Base-by-base conservation (phyloP, 2,888 invertebrate species). In the Aricia artaxerxes region DNA sequence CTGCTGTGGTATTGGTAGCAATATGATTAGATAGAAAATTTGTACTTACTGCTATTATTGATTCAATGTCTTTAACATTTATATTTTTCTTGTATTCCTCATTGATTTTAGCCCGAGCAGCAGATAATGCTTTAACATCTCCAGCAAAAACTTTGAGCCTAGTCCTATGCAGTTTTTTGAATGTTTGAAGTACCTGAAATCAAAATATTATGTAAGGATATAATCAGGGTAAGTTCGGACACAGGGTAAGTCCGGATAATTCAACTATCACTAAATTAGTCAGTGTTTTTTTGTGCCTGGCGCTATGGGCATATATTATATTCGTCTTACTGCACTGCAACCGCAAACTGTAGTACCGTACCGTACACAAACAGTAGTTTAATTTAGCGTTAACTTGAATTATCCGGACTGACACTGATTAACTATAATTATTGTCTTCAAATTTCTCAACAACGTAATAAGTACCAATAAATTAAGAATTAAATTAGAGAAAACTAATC, bases 81-180 rank as follows among this genome's bases (percentile, higher is more conserved):
- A 95, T 96, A 87, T 97, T 95, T 88, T 97, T 97, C 82, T 90
- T 95, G 89, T 96, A 98, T 86, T 97, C 97, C 78, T 96, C 95
- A 89, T 98, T 97, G 81, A 98, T 97, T 92, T 96, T 96, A n/a
- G 91, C 84, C 84, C 97, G 95, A 1, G 96, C 95, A 82, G 95
- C 96, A 81, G 87, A 85, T 72, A 97, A 89, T 0, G 97, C 96
- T 81, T 86, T 88, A 16, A 90, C 85, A 87, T 98, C 97, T 16
- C 95, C 97, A 79, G 94, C 87, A 88, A 98, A 98, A 31, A 97
- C 95, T 81, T 90, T 91, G 83, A 96, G 87, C 79, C 97, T 93
- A 0, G 97, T 96, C 84, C 95, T 95, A 86, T 98, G 97, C 7
- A 98, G 90, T 80, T 93, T 95, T 90, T 97, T 97, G 83, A 97